A percentile compares a stretch with the other conserved stretches of the same genome.
Evolutionary conservation across 2,113 vertebrate genomes (phyloP).

Genomic region (Strigops habroptila): DNA sequence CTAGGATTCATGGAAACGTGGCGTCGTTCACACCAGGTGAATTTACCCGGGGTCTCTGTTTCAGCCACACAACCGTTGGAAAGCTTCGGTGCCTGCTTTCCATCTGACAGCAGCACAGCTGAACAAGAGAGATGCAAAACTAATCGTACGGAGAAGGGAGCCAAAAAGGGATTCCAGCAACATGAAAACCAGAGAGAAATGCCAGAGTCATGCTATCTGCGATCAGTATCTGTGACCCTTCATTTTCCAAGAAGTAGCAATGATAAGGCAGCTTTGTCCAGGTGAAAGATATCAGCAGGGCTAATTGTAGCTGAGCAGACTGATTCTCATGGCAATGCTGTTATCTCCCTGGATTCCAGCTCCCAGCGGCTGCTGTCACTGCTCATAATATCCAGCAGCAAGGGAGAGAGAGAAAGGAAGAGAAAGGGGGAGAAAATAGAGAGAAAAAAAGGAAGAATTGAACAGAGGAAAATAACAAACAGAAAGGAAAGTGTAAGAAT

Average conservation of each 20-base stretch:
- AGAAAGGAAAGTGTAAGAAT: neutral
- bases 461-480: neutral
- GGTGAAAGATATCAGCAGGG: slow-evolving; percentile 52
- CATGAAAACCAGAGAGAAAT: slow-evolving; percentile 6
- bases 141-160: neutral
- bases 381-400: slow-evolving; percentile 35
- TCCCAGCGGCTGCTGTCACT: slow-evolving; percentile 39
- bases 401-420: neutral
- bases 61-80: neutral
- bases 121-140: slow-evolving; percentile 14
- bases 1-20: neutral
- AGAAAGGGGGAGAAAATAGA: neutral
- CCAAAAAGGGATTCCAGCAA: slow-evolving; percentile 44
- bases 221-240: slow-evolving; percentile 24
- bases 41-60: neutral
- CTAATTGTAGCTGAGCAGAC: slow-evolving; percentile 54
- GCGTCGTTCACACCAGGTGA: neutral
- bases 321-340: slow-evolving; percentile 31
- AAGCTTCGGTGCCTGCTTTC: neutral
- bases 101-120: slow-evolving; percentile 41
- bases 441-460: neutral
- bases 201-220: neutral
- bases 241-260: slow-evolving; percentile 40
- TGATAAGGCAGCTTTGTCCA: slow-evolving; percentile 50
- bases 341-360: slow-evolving; percentile 58